phyloP scores from a whole-genome alignment of 2,797 vertebrate genomes.

The Rhinophrynus dorsalis region DNA sequence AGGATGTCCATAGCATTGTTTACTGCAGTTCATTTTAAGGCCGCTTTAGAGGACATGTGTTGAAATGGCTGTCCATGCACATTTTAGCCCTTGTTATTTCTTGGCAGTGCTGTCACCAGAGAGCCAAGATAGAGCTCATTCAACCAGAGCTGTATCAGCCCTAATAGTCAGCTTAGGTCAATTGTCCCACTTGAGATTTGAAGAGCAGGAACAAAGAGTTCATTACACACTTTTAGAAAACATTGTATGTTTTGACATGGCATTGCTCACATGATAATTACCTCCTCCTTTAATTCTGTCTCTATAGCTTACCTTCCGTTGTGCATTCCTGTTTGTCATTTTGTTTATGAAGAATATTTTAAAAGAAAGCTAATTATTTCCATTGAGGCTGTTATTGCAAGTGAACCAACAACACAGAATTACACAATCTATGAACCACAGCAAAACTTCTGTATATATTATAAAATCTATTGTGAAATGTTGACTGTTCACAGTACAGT shows the following conservation, averaged over 20 bases:
- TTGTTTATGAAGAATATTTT: conserved; percentile 47
- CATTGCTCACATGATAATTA: conserved; percentile 50
- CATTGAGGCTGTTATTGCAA: conserved; percentile 8
- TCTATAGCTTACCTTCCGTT: conserved; percentile 38
- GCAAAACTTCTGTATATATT: too few relatives aligned
- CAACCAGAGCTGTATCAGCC: conserved; percentile 59
- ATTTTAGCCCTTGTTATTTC: conserved; percentile 56
- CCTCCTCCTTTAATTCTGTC: conserved; percentile 37
- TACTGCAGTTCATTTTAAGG: conserved; percentile 47
- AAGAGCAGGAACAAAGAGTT: conserved; percentile 61
- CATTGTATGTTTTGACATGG: conserved; percentile 50
- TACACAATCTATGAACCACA: conserved; percentile 21
- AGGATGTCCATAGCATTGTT: conserved; percentile 46
- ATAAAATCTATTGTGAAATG: too few relatives aligned
- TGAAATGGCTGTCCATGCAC: conserved; percentile 53
- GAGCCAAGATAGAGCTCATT: conserved; percentile 60
- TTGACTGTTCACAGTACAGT: conserved; percentile 1
- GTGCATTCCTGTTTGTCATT: conserved; percentile 37
- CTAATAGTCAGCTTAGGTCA: conserved; percentile 56
- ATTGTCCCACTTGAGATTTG: conserved; percentile 60
- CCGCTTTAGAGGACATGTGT: conserved; percentile 47
- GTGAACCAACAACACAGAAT: neutral
- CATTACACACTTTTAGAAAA: conserved; percentile 60
- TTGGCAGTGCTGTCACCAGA: conserved; percentile 64
- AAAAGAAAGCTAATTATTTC: conserved; percentile 46